phyloP scores from a whole-genome alignment of 2,888 invertebrate genomes.

The Neoitamus cyanurus region DNA sequence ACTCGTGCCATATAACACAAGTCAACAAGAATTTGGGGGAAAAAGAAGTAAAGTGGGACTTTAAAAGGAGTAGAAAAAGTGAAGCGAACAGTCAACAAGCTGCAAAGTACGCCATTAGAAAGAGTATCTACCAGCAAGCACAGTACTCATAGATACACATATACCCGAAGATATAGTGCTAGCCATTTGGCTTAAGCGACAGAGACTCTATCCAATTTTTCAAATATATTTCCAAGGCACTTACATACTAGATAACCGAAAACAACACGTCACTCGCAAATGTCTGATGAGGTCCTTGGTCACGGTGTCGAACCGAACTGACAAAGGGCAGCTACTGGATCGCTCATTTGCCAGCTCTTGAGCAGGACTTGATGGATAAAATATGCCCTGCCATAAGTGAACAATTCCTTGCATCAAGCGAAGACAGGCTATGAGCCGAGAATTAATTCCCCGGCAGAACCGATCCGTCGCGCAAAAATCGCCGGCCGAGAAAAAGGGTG shows the following conservation, averaged over 20 bases:
- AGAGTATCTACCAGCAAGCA: neutral
- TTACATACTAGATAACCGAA: neutral
- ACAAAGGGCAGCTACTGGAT: neutral
- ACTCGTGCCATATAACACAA: too few species aligned
- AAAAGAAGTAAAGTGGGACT: too few species aligned
- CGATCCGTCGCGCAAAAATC: neutral
- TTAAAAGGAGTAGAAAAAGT: too few species aligned
- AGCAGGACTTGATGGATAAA: neutral
- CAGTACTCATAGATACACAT: too few species aligned
- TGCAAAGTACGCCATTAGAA: too few species aligned
- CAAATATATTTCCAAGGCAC: neutral
- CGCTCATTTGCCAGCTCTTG: neutral
- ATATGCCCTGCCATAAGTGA: constrained; percentile 12
- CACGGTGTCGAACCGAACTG: neutral
- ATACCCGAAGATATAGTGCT: neutral
- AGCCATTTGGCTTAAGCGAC: neutral
- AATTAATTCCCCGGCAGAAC: constrained; percentile 9
- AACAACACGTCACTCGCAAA: neutral
- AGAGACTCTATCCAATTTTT: neutral
- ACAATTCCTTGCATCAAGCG: constrained; percentile 12
- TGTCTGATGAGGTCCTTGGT: neutral
- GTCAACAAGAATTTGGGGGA: too few species aligned
- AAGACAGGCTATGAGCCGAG: neutral
- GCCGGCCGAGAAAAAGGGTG: neutral
- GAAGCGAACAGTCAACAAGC: too few species aligned